A percentile compares a stretch with the other conserved stretches of the same genome.
Evolutionary conservation across 2,113 vertebrate species (phyloP).

Genomic region (Tupaia tana): DNA sequence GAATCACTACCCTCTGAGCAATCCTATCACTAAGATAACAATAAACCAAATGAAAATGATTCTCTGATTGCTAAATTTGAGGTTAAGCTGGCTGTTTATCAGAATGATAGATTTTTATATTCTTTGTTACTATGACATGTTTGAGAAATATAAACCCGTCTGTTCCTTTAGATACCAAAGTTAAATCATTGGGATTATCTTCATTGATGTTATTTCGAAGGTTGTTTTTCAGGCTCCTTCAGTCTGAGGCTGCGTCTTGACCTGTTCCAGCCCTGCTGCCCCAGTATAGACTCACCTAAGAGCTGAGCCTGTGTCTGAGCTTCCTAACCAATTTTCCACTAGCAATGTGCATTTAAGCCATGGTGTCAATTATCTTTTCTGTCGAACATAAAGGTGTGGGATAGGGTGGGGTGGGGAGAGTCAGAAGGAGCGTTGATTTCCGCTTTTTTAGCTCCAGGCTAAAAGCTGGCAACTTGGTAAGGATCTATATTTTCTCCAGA

Average conservation of each 20-base stretch:
- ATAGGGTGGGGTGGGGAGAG: neutral
- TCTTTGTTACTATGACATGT: neutral
- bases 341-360: conserved; percentile 25
- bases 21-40: neutral
- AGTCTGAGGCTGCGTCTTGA: neutral
- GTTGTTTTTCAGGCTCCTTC: neutral
- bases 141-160: conserved; percentile 66
- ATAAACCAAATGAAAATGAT: conserved; percentile 24
- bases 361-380: conserved; percentile 46
- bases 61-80: conserved; percentile 21
- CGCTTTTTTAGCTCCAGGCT: conserved; percentile 69
- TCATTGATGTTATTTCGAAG: neutral
- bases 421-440: neutral
- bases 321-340: neutral
- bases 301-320: neutral
- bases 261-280: neutral
- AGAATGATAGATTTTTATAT: conserved; percentile 44
- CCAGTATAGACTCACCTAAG: neutral
- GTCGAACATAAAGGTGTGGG: neutral
- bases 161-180: conserved; percentile 50
- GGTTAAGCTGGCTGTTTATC: neutral
- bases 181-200: conserved; percentile 7
- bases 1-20: neutral
- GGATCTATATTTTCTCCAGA: conserved; percentile 59
- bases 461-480: conserved; percentile 62